A percentile compares a stretch with the other conserved stretches of the same genome.
Evolutionary conservation across 1,140 invertebrate genomes (phyloP).

Genomic region (Venturia canescens): DNA sequence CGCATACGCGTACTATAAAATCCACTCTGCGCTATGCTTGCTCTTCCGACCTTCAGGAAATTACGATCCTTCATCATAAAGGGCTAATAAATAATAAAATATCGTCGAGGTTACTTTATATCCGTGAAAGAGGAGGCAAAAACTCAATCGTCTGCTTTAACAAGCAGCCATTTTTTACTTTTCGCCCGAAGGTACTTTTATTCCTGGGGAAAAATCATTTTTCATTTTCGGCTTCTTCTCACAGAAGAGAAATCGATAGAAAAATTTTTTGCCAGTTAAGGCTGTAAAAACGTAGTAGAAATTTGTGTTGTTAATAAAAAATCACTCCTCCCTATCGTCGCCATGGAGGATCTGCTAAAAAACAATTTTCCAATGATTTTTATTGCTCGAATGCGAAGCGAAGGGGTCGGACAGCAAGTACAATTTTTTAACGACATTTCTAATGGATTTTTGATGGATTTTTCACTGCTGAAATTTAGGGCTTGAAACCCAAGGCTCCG

Average conservation of each 20-base stretch:
- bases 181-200: neutral
- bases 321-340: too few relatives aligned
- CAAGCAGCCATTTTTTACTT: neutral
- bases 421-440: too few relatives aligned
- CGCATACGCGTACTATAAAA: neutral
- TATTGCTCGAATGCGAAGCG: too few relatives aligned
- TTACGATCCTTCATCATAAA: slow-evolving; percentile 6
- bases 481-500: neutral
- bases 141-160: neutral
- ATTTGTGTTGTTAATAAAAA: too few relatives aligned
- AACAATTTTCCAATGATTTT: too few relatives aligned
- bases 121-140: neutral
- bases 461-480: neutral
- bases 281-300: too few relatives aligned
- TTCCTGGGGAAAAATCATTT: too few relatives aligned
- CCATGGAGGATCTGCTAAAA: too few relatives aligned
- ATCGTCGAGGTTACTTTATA: neutral
- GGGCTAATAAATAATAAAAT: slow-evolving; percentile 8
- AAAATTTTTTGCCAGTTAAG: too few relatives aligned
- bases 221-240: too few relatives aligned
- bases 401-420: too few relatives aligned
- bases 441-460: neutral
- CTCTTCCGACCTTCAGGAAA: neutral
- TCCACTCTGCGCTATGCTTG: neutral
- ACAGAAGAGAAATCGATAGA: too few relatives aligned